Base-by-base conservation (phyloP, 2,888 invertebrate genomes). In the Ornithoptera alexandrae region DNA sequence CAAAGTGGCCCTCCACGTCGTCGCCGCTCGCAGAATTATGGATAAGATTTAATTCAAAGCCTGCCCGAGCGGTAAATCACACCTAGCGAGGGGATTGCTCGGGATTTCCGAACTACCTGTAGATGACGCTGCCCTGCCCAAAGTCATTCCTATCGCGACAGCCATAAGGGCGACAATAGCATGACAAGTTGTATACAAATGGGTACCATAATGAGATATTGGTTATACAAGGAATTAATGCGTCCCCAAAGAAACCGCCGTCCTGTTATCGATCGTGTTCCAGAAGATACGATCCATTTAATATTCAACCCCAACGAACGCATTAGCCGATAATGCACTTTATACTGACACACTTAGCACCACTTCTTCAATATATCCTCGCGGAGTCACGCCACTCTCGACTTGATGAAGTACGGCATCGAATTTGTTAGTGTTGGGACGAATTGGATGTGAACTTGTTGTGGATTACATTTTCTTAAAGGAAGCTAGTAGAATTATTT, bases 201-300 rank as follows among this genome's bases (percentile, higher is more conserved):
- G 76, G 73, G 60, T 76, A 73, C 72, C 75, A 74, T 76, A 79
- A 78, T 76, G 77, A 78, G 76, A 79, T 78, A 79, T 78, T 78
- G 78, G 77, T 80, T 78, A 76, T 77, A 77, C 75, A 75, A 74
- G 72, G 76, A 78, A 81, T 79, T 80, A 79, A 79, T 80, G 76
- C 76, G 74, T 77, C 74, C 74, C 75, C 67, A 71, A 76, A 74
- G 73, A 74, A 74, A 69, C 74, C 63, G 56, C 56, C 59, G 68
- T 64, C 59, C 66, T 66, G 65, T 58, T 71, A 73, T 73, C 64
- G 72, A 70, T 68, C 68, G 63, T 15, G 57, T 65, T 67, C 60
- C 67, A 61, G 60, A 17, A 53, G 53, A 64, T 30, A 24, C 39
- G 30, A 63, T 46, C 64, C 60, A 60, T 67, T 64, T 53, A 57